Evolutionary conservation across 2,888 invertebrate species (phyloP).

Genomic region (Hypomecis atomaria): DNA sequence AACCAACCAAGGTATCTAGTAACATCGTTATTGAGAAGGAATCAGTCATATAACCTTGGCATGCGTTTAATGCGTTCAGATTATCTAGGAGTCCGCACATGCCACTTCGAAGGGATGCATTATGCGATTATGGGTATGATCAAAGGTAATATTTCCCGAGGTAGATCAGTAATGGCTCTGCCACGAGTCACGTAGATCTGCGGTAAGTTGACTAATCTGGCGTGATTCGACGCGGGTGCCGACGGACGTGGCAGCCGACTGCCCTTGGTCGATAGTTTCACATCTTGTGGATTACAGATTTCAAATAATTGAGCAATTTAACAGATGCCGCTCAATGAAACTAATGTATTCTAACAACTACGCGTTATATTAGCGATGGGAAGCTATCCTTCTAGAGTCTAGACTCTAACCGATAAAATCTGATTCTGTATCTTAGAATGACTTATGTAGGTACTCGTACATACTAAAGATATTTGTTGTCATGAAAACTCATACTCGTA

Average conservation of each 20-base stretch:
- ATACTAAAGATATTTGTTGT: no score
- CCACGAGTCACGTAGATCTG: slow-evolving; percentile 57
- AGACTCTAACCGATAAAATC: no score
- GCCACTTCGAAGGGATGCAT: slow-evolving; percentile 32
- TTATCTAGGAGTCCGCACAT: slow-evolving; percentile 26
- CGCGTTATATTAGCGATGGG: no score
- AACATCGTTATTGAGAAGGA: not conserved
- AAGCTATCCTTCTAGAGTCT: no score
- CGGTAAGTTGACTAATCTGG: slow-evolving; percentile 57
- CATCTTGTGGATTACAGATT: slow-evolving; percentile 6
- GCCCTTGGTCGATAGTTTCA: slow-evolving; percentile 18
- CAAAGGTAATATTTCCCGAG: slow-evolving; percentile 47
- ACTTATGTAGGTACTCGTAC: no score
- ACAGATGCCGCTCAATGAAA: not conserved
- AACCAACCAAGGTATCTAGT: no score
- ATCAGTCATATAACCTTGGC: slow-evolving; percentile 2
- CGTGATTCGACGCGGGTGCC: slow-evolving; percentile 40
- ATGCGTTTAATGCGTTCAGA: slow-evolving; percentile 2
- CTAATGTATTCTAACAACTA: not conserved
- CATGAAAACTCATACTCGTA: no score
- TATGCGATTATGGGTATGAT: slow-evolving; percentile 40
- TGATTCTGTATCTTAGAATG: no score
- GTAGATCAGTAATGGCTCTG: slow-evolving; percentile 44
- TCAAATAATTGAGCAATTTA: slow-evolving; percentile 1
- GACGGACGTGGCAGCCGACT: slow-evolving; percentile 9